Conservation (phyloP, 2,113 vertebrate species). For the Pygoscelis antarcticus region DNA sequence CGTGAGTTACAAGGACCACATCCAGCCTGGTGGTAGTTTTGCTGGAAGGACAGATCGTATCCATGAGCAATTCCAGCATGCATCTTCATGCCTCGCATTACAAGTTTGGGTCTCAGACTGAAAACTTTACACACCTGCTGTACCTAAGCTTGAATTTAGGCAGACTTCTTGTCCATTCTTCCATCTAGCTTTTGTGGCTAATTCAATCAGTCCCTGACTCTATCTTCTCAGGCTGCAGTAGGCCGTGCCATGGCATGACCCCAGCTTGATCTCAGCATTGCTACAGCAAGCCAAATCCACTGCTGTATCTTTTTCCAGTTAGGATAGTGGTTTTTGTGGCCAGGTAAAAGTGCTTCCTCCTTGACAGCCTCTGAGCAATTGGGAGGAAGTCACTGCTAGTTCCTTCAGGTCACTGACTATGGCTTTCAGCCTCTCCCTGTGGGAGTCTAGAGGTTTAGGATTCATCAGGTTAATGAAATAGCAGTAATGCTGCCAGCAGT, state of each 20-base stretch:
- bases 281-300: neutral
- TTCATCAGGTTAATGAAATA: neutral
- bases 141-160: neutral
- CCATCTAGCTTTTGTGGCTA: neutral
- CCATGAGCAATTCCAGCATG: neutral
- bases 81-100: neutral
- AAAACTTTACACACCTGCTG: neutral
- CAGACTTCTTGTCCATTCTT: neutral
- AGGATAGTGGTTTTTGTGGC: neutral
- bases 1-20: neutral
- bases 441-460: neutral
- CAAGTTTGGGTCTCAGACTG: neutral
- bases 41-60: neutral
- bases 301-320: neutral
- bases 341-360: neutral
- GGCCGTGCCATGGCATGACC: neutral
- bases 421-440: neutral
- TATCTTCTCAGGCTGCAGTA: neutral
- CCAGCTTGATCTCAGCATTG: neutral
- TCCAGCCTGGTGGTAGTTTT: neutral
- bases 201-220: neutral
- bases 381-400: neutral
- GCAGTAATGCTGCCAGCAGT: neutral
- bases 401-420: neutral
- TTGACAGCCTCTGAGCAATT: neutral